Evolutionary conservation across 2,797 vertebrate species (phyloP).

Genomic region (Hylomyscus alleni): DNA sequence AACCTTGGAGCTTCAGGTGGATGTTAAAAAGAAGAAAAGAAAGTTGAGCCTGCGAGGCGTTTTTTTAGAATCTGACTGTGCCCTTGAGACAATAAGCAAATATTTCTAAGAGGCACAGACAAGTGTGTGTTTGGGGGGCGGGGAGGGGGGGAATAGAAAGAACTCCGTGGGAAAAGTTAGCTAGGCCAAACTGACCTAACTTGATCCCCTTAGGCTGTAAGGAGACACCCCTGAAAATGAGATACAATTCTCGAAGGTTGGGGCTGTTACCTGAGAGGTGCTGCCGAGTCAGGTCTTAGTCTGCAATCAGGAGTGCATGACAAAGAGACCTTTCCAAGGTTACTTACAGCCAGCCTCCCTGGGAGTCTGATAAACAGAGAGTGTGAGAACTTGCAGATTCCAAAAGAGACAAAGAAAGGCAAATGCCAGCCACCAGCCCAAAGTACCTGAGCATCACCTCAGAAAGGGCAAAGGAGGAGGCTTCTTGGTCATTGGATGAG

Average conservation of each 20-base stretch:
- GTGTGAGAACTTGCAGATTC: conserved; percentile 72
- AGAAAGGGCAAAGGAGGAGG: background rate
- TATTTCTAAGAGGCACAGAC: conserved; percentile 37
- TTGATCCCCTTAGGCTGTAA: conserved; percentile 66
- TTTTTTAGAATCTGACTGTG: conserved; percentile 49
- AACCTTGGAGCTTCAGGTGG: conserved; percentile 7
- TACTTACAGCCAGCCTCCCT: conserved; percentile 43
- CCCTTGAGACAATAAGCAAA: conserved; percentile 78
- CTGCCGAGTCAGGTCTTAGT: conserved; percentile 76
- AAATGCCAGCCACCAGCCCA: conserved; percentile 39
- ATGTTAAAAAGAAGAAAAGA: conserved; percentile 65
- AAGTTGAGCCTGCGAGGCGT: conserved; percentile 80
- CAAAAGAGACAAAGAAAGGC: conserved; percentile 58
- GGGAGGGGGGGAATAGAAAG: background rate
- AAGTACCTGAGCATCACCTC: conserved; percentile 68
- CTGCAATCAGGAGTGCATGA: conserved; percentile 73
- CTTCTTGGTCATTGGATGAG: background rate
- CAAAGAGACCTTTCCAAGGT: conserved; percentile 81
- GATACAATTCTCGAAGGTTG: conserved; percentile 73
- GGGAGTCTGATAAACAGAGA: conserved; percentile 55
- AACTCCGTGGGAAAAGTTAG: conserved; percentile 65
- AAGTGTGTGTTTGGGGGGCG: background rate
- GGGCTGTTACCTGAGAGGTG: conserved; percentile 80
- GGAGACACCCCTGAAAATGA: conserved; percentile 76
- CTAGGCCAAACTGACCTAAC: conserved; percentile 57